Percentiles rank a stretch among this genome's conserved stretches.
These are phyloP conservation scores for Bemisia tabaci DNA, from an alignment of 1,140 invertebrate genomes.

Conservation along the genomic window DNA sequence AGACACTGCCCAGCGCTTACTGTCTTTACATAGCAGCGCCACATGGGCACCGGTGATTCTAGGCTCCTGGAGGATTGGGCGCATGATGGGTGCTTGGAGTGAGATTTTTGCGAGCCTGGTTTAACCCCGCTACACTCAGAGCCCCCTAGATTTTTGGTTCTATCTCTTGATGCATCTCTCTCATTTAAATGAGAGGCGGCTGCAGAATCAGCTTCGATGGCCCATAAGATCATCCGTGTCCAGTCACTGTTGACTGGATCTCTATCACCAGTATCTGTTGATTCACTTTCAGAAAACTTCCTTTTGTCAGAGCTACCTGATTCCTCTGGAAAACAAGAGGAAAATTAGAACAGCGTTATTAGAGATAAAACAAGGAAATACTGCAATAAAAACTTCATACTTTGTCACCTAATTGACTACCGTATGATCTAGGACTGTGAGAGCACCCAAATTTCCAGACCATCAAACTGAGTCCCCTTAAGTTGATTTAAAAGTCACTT, in stretches of 20 bases:
- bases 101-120: background rate
- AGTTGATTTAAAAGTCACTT: no score
- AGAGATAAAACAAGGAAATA: conserved; percentile 6
- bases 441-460: no score
- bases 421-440: no score
- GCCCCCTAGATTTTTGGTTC: background rate
- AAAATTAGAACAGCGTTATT: conserved; percentile 10
- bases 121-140: background rate
- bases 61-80: background rate
- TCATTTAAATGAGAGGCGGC: background rate
- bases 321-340: conserved; percentile 7
- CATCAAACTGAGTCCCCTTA: no score
- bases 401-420: no score
- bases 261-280: conserved; percentile 13
- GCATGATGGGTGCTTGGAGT: background rate
- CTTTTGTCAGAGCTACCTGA: background rate
- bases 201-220: background rate
- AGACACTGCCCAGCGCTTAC: conserved; percentile 45
- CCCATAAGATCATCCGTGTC: conserved; percentile 16
- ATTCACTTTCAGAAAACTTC: conserved; percentile 13
- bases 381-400: no score
- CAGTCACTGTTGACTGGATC: conserved; percentile 12
- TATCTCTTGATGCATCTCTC: background rate
- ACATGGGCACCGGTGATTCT: conserved; percentile 30
- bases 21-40: conserved; percentile 56